phyloP scores from a whole-genome alignment of 2,113 vertebrate genomes.

The Oreotragus oreotragus region DNA sequence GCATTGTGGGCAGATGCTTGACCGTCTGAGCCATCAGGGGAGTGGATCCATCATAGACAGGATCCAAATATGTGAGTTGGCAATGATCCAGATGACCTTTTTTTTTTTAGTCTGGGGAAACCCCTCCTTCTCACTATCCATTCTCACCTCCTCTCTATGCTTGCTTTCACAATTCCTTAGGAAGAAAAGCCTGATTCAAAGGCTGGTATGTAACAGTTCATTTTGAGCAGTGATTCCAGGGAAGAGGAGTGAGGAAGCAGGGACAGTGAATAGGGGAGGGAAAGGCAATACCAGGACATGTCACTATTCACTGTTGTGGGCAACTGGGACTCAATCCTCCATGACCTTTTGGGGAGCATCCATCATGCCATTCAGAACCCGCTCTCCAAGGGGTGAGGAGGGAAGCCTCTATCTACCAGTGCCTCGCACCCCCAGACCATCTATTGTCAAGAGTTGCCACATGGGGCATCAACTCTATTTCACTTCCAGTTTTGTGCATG shows the following conservation, averaged over 20 bases:
- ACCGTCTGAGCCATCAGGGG: not conserved
- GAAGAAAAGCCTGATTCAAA: not conserved
- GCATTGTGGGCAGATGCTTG: not conserved
- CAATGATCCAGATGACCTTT: not conserved
- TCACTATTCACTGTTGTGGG: not conserved
- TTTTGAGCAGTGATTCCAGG: not conserved
- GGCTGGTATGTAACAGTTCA: not conserved
- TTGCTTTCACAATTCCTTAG: not conserved
- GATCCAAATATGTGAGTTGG: not conserved
- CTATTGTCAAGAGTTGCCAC: not conserved
- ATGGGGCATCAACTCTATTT: not conserved
- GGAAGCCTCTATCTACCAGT: not conserved
- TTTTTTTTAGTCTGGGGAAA: not conserved
- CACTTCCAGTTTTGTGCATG: slow-evolving; percentile 29
- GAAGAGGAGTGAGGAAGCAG: not conserved
- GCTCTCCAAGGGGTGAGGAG: not conserved
- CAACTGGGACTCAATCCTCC: not conserved
- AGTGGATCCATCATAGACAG: not conserved
- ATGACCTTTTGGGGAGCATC: not conserved
- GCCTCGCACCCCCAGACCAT: not conserved
- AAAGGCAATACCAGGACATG: not conserved
- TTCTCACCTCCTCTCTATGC: not conserved
- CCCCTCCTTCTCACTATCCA: not conserved
- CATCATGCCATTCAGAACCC: not conserved
- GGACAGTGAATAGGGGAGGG: not conserved